A percentile compares a stretch with the other conserved stretches of the same genome.
phyloP scores from a whole-genome alignment of 2,113 vertebrate species.

The Lophotis ruficrista region DNA sequence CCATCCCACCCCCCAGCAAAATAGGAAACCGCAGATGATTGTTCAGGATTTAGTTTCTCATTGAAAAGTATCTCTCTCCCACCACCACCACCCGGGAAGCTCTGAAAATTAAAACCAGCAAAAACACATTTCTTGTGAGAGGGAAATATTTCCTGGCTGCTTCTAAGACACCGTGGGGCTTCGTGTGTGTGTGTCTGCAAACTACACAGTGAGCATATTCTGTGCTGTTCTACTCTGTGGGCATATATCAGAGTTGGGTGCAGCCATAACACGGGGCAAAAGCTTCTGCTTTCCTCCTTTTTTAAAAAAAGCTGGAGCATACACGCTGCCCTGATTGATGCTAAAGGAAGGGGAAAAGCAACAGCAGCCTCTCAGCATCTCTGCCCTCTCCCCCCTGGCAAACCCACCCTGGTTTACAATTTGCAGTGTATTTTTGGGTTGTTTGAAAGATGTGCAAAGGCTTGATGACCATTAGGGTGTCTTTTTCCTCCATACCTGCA shows the following conservation, averaged over 20 bases:
- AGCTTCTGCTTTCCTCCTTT: background rate
- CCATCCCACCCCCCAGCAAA: background rate
- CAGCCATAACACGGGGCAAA: background rate
- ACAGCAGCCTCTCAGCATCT: background rate
- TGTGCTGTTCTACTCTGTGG: background rate
- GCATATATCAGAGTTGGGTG: background rate
- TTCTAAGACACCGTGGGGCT: background rate
- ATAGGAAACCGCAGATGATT: background rate
- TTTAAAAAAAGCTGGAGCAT: background rate
- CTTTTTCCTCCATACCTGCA: background rate
- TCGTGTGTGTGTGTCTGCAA: background rate
- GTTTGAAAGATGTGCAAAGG: background rate
- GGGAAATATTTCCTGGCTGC: constrained; percentile 29
- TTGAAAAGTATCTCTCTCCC: constrained; percentile 1
- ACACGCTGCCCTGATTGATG: background rate
- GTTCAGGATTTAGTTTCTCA: constrained; percentile 16
- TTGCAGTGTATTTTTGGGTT: background rate
- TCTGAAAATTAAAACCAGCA: constrained; percentile 53
- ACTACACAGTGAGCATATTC: background rate
- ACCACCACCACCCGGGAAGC: background rate
- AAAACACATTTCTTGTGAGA: constrained; percentile 14
- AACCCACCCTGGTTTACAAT: fast-evolving
- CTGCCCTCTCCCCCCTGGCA: background rate
- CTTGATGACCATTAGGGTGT: background rate
- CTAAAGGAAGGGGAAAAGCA: background rate